Conservation (phyloP, 2,797 vertebrate species). For the Ctenosaura bakeri region DNA sequence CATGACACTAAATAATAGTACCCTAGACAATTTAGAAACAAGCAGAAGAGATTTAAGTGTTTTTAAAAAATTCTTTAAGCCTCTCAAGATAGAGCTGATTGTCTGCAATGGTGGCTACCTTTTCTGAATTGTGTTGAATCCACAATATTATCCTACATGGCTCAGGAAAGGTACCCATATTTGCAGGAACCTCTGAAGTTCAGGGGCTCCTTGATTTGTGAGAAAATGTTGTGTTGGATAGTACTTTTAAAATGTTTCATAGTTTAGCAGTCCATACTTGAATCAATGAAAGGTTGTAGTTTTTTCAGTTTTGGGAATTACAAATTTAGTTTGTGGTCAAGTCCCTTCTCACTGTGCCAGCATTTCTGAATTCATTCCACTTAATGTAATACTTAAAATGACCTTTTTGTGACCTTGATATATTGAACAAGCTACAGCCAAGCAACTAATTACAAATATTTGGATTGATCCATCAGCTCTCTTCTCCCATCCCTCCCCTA, state of each 20-base stretch:
- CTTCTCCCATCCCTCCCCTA: background rate
- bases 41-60: background rate
- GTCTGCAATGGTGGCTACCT: background rate
- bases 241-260: background rate
- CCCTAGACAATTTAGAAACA: background rate
- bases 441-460: background rate
- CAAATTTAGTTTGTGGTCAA: background rate
- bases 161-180: background rate
- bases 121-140: background rate
- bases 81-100: background rate
- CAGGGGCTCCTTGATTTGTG: background rate
- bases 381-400: background rate
- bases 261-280: background rate
- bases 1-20: background rate
- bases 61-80: background rate
- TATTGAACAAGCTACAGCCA: background rate
- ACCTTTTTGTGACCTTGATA: background rate
- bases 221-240: background rate
- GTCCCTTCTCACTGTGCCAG: background rate
- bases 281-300: background rate
- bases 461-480: background rate
- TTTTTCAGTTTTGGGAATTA: background rate
- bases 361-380: background rate
- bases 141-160: background rate
- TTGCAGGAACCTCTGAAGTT: background rate